Evolutionary conservation across 2,113 vertebrate genomes (phyloP), one percentile per base, ranked within the genome.

Genomic region (Phrynosoma platyrhinos): DNA sequence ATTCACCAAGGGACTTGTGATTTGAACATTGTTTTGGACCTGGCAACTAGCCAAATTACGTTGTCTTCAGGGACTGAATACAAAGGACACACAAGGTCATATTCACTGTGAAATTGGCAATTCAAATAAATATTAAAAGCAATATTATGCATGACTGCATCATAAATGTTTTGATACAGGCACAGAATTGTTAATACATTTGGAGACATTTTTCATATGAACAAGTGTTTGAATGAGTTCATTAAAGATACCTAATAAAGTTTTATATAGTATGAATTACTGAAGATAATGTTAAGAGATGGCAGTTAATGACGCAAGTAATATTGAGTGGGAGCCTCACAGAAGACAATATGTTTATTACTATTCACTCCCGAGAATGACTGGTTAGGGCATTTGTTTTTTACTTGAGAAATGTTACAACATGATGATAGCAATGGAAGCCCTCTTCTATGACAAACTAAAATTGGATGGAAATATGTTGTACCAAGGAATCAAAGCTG

Each of bases 1-100:
- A 96, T 96, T 96, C 90, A 92, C 84, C 87, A 95, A 96, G 95
- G 93, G 94, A 95, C 91, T 92, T 55, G 93, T 93, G 90, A 94
- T 94, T 93, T 90, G 84, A 88, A 90, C 93, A 97, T 90, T 93
- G 93, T 94, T 94, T 95, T 91, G 85, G 79, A 86, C 40, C 90
- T 96, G 91, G 93, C 93, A 92, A 81, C 90, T 88, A 88, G 93
- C 93, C 95, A 95, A 94, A 93, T 95, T 95, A 92, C 83, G 88
- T 93, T 95, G 96, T 91, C 87, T 93, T 86, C n/a, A 76, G 71
- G 52, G 88, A 94, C 0, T 91, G 82, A 90, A 90, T 93, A 82
- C 86, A 93, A 94, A 91, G 95, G 89, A 92, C 91, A 92, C 89
- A 87, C 74, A 94, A 96, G 92, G 89, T 94, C 89, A 89, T 82